Evolutionary conservation across 2,888 invertebrate species (phyloP).

Genomic region (Leucophenga maculata): DNA sequence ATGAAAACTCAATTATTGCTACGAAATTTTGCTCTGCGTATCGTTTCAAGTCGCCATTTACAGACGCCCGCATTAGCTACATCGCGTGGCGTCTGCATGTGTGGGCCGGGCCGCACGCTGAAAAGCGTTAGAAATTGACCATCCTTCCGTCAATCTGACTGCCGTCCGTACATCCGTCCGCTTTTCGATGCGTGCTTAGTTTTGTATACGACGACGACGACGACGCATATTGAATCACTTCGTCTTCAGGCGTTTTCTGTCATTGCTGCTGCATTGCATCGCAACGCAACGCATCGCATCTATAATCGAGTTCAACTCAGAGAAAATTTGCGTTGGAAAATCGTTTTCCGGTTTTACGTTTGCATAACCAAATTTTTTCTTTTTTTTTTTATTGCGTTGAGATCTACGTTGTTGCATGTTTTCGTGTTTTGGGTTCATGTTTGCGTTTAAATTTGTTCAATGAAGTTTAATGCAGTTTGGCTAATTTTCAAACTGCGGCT

Average conservation of each 20-base stretch:
- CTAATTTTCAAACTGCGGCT: too few species aligned
- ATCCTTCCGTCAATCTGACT: not conserved
- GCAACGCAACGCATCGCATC: not conserved
- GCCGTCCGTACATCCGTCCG: not conserved
- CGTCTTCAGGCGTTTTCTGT: slow-evolving; percentile 19
- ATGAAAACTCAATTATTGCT: slow-evolving; percentile 62
- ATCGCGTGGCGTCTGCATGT: slow-evolving; percentile 30
- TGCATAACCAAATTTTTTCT: slow-evolving; percentile 10
- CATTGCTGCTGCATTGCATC: not conserved
- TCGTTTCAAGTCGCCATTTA: slow-evolving; percentile 12
- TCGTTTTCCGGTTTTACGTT: slow-evolving; percentile 3
- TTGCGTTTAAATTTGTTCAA: too few species aligned
- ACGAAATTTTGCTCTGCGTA: slow-evolving; percentile 17
- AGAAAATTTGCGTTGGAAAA: not conserved
- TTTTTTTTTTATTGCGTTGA: too few species aligned
- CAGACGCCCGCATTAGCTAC: slow-evolving; percentile 14
- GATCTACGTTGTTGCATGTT: not conserved
- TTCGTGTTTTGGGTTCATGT: too few species aligned
- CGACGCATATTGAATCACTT: slow-evolving; percentile 8
- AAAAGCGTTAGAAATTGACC: not conserved
- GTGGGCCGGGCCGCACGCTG: slow-evolving; percentile 2
- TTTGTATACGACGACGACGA: not conserved
- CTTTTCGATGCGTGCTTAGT: slow-evolving; percentile 37
- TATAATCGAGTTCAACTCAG: too few species aligned
- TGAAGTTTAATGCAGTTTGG: too few species aligned